phyloP scores from a whole-genome alignment of 2,113 vertebrate genomes.

The Mesoclemmys tuberculata region DNA sequence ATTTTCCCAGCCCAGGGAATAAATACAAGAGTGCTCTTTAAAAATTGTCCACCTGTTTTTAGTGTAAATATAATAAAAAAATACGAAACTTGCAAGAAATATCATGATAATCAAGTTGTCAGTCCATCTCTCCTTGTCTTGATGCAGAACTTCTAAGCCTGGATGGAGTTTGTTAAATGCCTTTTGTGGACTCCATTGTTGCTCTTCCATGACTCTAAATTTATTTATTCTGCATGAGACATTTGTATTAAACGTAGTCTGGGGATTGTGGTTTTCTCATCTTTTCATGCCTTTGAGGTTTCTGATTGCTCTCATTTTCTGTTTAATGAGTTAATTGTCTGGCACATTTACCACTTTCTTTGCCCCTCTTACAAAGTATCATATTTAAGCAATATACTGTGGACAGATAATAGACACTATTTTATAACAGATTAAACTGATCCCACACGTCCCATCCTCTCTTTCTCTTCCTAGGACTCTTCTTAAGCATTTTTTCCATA shows the following conservation, averaged over 20 bases:
- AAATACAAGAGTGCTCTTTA: neutral
- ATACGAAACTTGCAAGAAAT: neutral
- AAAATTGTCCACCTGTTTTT: neutral
- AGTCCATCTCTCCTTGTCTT: neutral
- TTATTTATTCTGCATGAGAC: slow-evolving; percentile 43
- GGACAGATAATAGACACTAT: neutral
- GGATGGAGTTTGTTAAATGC: neutral
- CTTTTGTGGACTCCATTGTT: neutral
- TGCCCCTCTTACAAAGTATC: neutral
- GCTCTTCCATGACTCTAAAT: slow-evolving; percentile 48
- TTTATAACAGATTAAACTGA: neutral
- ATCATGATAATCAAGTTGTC: neutral
- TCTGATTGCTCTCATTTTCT: slow-evolving; percentile 43
- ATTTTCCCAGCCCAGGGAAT: neutral
- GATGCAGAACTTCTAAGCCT: neutral
- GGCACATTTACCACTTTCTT: neutral
- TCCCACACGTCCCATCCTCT: neutral
- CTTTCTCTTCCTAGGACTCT: neutral
- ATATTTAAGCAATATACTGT: neutral
- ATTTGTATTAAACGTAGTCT: slow-evolving; percentile 46
- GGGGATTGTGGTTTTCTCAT: neutral
- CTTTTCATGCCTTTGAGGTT: slow-evolving; percentile 26
- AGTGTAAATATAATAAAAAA: neutral
- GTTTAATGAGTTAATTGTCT: neutral
- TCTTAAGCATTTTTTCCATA: neutral